These are phyloP conservation scores for Drosophila cardini DNA, from an alignment of 1,140 invertebrate genomes.

Conservation along the genomic window DNA sequence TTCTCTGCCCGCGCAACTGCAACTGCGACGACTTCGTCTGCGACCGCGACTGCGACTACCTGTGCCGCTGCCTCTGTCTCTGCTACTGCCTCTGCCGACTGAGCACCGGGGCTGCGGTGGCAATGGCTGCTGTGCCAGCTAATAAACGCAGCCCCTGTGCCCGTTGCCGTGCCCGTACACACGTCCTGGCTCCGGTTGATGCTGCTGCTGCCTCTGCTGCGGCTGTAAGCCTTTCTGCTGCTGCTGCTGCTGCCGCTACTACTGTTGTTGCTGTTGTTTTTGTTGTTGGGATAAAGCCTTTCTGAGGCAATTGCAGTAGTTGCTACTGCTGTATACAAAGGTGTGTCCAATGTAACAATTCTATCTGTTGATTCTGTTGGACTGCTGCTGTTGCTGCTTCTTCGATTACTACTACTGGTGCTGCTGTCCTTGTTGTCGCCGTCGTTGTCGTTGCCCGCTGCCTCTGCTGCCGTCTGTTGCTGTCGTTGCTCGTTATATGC, in stretches of 20 bases:
- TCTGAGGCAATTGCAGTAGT: slow-evolving; percentile 29
- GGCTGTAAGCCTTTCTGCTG: slow-evolving; percentile 10
- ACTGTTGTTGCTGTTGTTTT: slow-evolving; percentile 26
- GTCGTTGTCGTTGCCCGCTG: slow-evolving; percentile 17
- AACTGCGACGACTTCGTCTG: slow-evolving; percentile 42
- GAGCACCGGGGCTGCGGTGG: slow-evolving; percentile 81
- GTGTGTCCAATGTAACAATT: slow-evolving; percentile 28
- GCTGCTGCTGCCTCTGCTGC: slow-evolving; percentile 9
- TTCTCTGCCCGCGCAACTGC: slow-evolving; percentile 41
- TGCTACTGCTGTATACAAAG: slow-evolving; percentile 28
- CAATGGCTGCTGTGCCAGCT: slow-evolving; percentile 81
- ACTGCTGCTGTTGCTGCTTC: slow-evolving; percentile 20
- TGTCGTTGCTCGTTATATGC: slow-evolving; percentile 53
- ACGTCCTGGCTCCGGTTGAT: slow-evolving; percentile 39
- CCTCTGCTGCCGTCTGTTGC: slow-evolving; percentile 38
- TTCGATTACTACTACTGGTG: slow-evolving; percentile 30
- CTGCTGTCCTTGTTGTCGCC: slow-evolving; percentile 30
- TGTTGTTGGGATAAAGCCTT: slow-evolving; percentile 15
- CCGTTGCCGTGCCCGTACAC: slow-evolving; percentile 65
- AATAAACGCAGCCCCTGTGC: slow-evolving; percentile 81
- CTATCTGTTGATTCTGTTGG: slow-evolving; percentile 18
- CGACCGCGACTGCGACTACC: slow-evolving; percentile 47
- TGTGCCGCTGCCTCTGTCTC: slow-evolving; percentile 61
- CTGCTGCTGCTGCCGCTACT: slow-evolving; percentile 34
- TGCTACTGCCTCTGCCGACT: slow-evolving; percentile 59